Base-by-base conservation (phyloP, 2,113 vertebrate species). In the Tor tambroides region DNA sequence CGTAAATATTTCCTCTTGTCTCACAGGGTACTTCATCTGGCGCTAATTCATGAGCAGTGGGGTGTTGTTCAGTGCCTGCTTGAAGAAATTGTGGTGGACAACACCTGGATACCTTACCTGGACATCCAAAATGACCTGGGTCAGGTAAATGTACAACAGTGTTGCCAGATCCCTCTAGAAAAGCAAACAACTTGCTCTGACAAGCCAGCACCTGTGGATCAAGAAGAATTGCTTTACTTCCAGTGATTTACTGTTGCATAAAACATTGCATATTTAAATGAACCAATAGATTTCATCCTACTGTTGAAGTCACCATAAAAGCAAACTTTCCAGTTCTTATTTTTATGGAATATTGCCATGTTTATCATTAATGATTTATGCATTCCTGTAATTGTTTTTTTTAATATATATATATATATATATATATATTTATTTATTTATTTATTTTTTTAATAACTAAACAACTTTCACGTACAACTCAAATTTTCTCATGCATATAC, bases 91-190 rank as follows among this genome's bases (percentile, higher is more conserved):
- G 86, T 87, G 0, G 89, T 91, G 21, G 93, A 94, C 0, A 92
- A 90, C 0, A 91, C 86, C 0, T 93, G 92, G 49, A 95, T 91
- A 0, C 93, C 93, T 5, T 96, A 95, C 91, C 90, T 96, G 77
- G 94, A 96, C 85, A 91, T 96, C 56, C 95, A 96, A 92, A 96
- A 96, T n/a, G 93, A 96, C 88, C 89, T 95, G 63, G 94, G 95
- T 19, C 96, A 96, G 94, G 96, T 96, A 85, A 89, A 32, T 65
- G 26, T 11, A 51, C n/a, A n/a, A 5, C 21, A 6, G 76, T 51
- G 46, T 30, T 30, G 49, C 43, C 76, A 78, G 26, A 51, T 30
- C 26, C 28, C 11, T 43, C 23, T 46, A 26, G 23, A 46, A 32
- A 49, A 28, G 43, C 46, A 54, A 67, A 61, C 12, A 69, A 6